Percentiles rank a stretch among this genome's conserved stretches.
Conservation (phyloP, 2,797 vertebrate genomes). For the Tarsius wallacei region DNA sequence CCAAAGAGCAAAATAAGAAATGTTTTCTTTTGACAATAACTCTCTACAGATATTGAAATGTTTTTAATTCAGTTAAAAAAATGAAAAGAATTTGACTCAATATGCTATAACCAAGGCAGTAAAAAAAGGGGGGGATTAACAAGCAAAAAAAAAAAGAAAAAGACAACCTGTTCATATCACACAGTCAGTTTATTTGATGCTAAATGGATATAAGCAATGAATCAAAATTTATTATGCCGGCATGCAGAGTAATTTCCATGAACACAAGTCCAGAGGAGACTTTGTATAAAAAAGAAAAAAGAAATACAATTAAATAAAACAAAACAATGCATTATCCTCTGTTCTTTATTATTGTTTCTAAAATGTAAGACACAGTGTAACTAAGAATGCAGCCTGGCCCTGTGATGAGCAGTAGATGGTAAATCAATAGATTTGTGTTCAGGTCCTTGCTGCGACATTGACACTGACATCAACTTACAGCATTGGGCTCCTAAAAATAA, state of each 20-base stretch:
- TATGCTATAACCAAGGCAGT: not conserved
- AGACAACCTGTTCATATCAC: not conserved
- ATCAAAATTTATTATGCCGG: not conserved
- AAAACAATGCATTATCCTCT: not conserved
- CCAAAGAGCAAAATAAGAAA: slow-evolving; percentile 1
- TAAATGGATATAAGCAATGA: not conserved
- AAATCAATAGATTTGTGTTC: not conserved
- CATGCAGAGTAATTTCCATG: not conserved
- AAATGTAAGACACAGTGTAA: not conserved
- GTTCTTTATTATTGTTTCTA: not conserved
- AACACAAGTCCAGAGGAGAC: not conserved
- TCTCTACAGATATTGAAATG: not conserved
- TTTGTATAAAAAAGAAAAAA: not conserved
- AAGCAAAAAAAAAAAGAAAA: not conserved
- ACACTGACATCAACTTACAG: not conserved
- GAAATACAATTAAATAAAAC: not conserved
- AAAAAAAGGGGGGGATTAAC: not conserved
- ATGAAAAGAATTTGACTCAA: not conserved
- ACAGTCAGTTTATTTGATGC: not conserved
- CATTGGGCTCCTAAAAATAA: not conserved
- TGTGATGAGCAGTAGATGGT: not conserved
- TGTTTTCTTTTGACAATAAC: not conserved
- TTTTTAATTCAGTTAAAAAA: not conserved
- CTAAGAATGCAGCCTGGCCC: not conserved
- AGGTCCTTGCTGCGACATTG: not conserved